These are phyloP conservation scores for Plemyria rubiginata DNA, from an alignment of 2,888 invertebrate genomes.

Conservation along the genomic window DNA sequence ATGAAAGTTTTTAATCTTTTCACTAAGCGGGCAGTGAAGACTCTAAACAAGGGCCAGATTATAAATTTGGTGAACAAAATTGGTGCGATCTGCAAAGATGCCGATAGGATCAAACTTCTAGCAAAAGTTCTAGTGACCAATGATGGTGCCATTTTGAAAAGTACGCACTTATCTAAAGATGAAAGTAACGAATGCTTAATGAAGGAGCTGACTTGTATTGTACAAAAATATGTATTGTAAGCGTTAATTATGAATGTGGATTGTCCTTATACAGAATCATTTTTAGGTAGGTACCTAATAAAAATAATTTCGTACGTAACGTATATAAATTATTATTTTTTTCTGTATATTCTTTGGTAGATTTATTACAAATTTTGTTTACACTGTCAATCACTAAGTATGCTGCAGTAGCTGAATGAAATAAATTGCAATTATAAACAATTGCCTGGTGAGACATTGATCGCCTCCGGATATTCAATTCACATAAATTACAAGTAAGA, in stretches of 20 bases:
- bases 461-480: constrained; percentile 9
- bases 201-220: constrained; percentile 52
- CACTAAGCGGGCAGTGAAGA: constrained; percentile 66
- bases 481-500: constrained; percentile 14
- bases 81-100: constrained; percentile 45
- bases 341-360: no score
- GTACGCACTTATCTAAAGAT: constrained; percentile 46
- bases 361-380: no score
- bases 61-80: constrained; percentile 58
- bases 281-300: neutral
- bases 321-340: neutral
- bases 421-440: constrained; percentile 4
- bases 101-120: constrained; percentile 57
- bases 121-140: constrained; percentile 57
- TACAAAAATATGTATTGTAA: constrained; percentile 53
- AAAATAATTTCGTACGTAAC: neutral
- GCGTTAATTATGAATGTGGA: neutral
- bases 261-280: constrained; percentile 15
- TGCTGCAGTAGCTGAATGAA: no score
- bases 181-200: constrained; percentile 46
- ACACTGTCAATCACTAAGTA: no score
- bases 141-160: constrained; percentile 58
- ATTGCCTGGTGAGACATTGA: constrained; percentile 1
- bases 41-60: constrained; percentile 65
- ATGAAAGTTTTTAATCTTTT: constrained; percentile 60